These are phyloP conservation scores for Palythoa caribaeorum DNA, from an alignment of 92 coral and sea anemone genomes.

Conservation along the genomic window DNA sequence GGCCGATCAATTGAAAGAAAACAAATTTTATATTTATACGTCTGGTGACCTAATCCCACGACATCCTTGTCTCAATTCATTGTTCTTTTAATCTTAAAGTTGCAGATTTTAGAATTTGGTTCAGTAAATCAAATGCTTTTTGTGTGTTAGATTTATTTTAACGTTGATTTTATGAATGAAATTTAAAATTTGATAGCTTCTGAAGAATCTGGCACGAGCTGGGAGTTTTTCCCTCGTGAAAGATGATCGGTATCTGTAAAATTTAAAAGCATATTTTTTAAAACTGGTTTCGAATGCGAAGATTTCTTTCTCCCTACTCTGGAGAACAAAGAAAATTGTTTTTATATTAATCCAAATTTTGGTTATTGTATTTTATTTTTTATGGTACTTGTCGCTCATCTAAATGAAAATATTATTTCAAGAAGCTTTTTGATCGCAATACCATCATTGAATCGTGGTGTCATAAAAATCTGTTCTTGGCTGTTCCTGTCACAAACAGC, in stretches of 20 bases:
- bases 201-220: neutral
- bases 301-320: neutral
- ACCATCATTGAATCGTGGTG: neutral
- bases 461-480: neutral
- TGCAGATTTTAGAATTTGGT: neutral
- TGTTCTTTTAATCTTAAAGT: neutral
- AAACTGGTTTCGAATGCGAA: neutral
- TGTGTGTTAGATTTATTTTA: neutral
- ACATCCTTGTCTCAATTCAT: neutral
- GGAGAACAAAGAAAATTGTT: neutral
- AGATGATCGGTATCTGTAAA: neutral
- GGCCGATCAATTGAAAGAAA: neutral
- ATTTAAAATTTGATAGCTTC: neutral
- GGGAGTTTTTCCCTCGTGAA: neutral
- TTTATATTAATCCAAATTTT: neutral
- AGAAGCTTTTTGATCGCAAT: neutral
- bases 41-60: neutral
- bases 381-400: neutral
- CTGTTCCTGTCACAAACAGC: slow-evolving; percentile 29
- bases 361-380: neutral
- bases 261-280: neutral
- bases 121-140: neutral
- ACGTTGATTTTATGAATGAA: neutral
- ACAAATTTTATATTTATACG: neutral
- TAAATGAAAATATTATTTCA: neutral